phyloP scores from a whole-genome alignment of 2,888 invertebrate species.

The Ormia ochracea region DNA sequence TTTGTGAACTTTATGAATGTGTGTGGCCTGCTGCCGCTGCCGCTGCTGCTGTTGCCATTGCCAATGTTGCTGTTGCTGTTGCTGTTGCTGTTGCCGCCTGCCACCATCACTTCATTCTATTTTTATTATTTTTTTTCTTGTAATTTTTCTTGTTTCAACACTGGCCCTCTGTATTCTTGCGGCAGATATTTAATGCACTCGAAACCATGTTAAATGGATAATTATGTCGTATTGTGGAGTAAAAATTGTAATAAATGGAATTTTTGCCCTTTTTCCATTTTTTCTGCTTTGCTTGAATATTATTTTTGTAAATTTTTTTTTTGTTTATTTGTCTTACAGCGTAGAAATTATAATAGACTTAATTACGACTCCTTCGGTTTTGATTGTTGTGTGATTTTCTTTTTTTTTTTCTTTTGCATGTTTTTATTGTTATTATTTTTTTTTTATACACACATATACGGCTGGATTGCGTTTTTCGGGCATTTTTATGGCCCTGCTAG shows the following conservation, averaged over 20 bases:
- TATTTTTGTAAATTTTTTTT: conserved; percentile 10
- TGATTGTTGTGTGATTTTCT: conserved; percentile 55
- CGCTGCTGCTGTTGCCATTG: background rate
- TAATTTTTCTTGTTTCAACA: background rate
- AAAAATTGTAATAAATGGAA: conserved; percentile 56
- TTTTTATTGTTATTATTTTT: conserved; percentile 13
- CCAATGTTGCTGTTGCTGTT: conserved; percentile 7
- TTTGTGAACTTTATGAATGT: conserved; percentile 54
- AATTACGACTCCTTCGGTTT: conserved; percentile 60
- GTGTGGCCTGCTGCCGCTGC: conserved; percentile 41
- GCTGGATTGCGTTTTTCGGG: background rate
- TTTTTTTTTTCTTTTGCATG: conserved; percentile 12
- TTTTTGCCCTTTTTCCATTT: conserved; percentile 27
- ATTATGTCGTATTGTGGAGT: conserved; percentile 61
- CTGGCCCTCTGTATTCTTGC: conserved; percentile 24
- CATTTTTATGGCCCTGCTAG: conserved; percentile 32
- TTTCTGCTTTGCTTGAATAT: background rate
- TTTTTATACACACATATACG: too few species aligned
- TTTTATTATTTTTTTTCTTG: background rate
- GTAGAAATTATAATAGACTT: conserved; percentile 57
- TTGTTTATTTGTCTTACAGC: conserved; percentile 22
- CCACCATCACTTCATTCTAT: conserved; percentile 46
- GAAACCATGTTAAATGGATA: conserved; percentile 60
- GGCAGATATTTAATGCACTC: conserved; percentile 58
- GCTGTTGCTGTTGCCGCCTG: conserved; percentile 4